Evolutionary conservation across 2,113 vertebrate species (phyloP).

Genomic region (Muntiacus muntjak): DNA sequence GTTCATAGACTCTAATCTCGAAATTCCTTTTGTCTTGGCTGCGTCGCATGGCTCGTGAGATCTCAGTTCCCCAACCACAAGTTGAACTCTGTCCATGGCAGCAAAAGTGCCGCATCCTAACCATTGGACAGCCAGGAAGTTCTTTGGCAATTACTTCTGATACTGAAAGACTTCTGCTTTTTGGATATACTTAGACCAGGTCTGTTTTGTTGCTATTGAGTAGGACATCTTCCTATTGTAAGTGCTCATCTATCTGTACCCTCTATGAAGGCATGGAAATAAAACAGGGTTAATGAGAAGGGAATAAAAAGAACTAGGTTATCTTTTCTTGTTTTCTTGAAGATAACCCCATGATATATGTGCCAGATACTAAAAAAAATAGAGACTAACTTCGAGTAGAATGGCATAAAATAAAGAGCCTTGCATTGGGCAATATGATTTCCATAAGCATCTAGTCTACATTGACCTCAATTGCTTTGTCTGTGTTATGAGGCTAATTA

Average conservation of each 20-base stretch:
- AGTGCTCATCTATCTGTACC: neutral
- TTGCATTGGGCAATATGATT: neutral
- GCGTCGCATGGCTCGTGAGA: neutral
- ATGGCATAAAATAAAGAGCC: neutral
- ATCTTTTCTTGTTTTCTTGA: neutral
- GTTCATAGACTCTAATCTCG: neutral
- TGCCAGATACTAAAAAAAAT: neutral
- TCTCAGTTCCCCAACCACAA: neutral
- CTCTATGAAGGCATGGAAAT: neutral
- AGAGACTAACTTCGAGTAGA: neutral
- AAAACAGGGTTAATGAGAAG: neutral
- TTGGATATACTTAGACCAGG: neutral
- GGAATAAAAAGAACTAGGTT: neutral
- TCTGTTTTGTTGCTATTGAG: neutral
- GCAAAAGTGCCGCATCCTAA: neutral
- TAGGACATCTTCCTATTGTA: neutral
- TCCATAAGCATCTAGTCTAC: neutral
- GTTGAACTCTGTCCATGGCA: neutral
- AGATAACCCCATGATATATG: neutral
- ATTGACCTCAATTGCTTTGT: neutral
- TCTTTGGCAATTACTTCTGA: conserved; percentile 28
- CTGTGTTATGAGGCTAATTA: neutral
- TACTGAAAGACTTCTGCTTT: neutral
- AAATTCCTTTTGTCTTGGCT: neutral
- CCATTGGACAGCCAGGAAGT: neutral